Evolutionary conservation across 53 echinoderm and acorn worm species (phyloP).

Genomic region (Temnopleurus reevesii): DNA sequence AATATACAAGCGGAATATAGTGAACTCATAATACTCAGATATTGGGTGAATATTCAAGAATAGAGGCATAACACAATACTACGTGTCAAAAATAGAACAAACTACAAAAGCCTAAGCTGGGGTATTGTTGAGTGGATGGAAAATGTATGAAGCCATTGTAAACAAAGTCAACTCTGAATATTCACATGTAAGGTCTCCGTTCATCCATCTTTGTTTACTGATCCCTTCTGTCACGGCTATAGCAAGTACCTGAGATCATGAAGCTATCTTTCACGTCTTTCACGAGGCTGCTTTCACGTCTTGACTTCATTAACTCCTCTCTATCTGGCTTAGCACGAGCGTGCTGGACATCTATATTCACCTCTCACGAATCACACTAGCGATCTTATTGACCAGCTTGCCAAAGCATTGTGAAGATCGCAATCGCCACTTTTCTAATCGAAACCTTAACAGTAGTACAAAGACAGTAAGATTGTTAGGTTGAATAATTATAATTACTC

Average conservation of each 20-base stretch:
- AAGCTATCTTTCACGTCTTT: neutral
- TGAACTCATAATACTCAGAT: too few species aligned
- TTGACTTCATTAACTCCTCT: slow-evolving; percentile 2
- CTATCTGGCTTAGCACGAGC: neutral
- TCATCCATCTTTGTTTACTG: neutral
- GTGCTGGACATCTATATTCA: neutral
- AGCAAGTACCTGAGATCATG: neutral
- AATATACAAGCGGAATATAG: too few species aligned
- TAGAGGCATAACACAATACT: too few species aligned
- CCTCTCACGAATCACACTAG: too few species aligned
- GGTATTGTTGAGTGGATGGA: neutral
- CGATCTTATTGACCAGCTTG: too few species aligned
- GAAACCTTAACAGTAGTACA: too few species aligned
- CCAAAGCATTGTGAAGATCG: too few species aligned
- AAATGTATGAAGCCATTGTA: neutral
- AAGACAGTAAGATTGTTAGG: too few species aligned
- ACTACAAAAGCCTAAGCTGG: neutral
- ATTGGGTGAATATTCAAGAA: too few species aligned
- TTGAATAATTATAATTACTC: too few species aligned
- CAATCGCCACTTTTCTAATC: too few species aligned
- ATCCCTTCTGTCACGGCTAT: neutral
- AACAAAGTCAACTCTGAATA: neutral
- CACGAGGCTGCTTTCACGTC: neutral
- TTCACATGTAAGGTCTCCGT: neutral
- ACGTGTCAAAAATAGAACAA: too few species aligned